These are phyloP conservation scores for Amblyopsis hoosieri DNA, from an alignment of 2,797 vertebrate species.

Conservation along the genomic window DNA sequence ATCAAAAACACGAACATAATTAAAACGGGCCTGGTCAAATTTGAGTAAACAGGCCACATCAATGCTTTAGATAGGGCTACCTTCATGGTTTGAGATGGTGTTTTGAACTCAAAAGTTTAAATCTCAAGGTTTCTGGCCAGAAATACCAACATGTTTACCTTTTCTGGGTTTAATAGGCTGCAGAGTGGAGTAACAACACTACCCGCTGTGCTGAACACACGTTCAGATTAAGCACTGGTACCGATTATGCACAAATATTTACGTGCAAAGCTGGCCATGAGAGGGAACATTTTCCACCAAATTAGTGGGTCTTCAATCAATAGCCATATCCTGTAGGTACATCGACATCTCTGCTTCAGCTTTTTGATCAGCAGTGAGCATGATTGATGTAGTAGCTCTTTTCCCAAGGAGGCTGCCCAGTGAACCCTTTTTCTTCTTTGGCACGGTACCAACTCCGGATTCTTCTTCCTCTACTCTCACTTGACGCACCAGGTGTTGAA, in stretches of 20 bases:
- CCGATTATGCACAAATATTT: neutral
- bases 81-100: too few relatives aligned
- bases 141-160: neutral
- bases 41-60: too few relatives aligned
- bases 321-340: neutral
- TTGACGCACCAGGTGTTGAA: neutral
- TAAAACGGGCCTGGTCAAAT: too few relatives aligned
- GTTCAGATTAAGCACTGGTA: neutral
- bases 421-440: neutral
- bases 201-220: neutral
- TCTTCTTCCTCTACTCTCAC: neutral
- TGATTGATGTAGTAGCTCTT: neutral
- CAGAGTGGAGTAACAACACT: neutral
- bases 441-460: neutral
- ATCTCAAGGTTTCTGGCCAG: too few relatives aligned
- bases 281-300: neutral
- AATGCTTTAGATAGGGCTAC: too few relatives aligned
- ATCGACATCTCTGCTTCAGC: neutral
- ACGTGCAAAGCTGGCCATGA: neutral
- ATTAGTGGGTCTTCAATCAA: neutral
- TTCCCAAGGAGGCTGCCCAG: neutral
- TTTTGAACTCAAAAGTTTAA: too few relatives aligned
- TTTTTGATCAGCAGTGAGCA: neutral
- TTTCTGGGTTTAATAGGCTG: neutral
- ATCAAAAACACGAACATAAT: too few relatives aligned